Evolutionary conservation across 2,113 vertebrate species (phyloP), one percentile per base, ranked within the genome.

Genomic region (Chlamydotis undulata): DNA sequence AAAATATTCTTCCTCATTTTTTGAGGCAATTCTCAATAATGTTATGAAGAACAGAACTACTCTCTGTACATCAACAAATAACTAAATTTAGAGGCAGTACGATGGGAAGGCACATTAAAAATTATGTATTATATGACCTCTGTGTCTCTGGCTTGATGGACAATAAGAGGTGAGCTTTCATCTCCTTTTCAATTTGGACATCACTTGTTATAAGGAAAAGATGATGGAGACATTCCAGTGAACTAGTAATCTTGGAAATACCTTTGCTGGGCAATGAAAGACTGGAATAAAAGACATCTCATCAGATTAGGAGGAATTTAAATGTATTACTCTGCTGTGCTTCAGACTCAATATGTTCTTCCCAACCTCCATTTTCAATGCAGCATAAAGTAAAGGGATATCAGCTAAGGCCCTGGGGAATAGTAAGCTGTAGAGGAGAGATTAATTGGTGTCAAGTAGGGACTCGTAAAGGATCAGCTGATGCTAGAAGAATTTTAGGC

Each of bases 391-490:
- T 81, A 80, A 79, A 87, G 61, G 60, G 92, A 75, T 89, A 96
- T 57, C 52, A 79, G 50, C 60, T 63, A 89, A 82, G 69, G 92
- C 95, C 95, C 55, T 12, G 2, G 74, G 95, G 81, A 75, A 95
- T 64, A 95, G 95, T 74, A 88, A 90, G 12, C 37, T 76, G 63
- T 65, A 92, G 96, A 95, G 83, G 57, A 97, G 80, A 97, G 91
- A 97, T 98, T 98, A 98, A 98, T 98, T 98, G 97, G 96, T 98
- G 97, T 98, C 98, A 98, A 98, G 97, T 96, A 97, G 97, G 87
- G 97, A 97, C 96, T 95, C 61, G 98, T 97, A 97, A 98, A 98
- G 94, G 71, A 97, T 97, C 97, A 98, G 96, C 97, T 97, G 97
- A 97, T 97, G 81, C 96, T 97, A 96, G 97, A 97, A 98, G 96